Evolutionary conservation across 1,140 invertebrate species (phyloP).

Genomic region (Centruroides vittatus): DNA sequence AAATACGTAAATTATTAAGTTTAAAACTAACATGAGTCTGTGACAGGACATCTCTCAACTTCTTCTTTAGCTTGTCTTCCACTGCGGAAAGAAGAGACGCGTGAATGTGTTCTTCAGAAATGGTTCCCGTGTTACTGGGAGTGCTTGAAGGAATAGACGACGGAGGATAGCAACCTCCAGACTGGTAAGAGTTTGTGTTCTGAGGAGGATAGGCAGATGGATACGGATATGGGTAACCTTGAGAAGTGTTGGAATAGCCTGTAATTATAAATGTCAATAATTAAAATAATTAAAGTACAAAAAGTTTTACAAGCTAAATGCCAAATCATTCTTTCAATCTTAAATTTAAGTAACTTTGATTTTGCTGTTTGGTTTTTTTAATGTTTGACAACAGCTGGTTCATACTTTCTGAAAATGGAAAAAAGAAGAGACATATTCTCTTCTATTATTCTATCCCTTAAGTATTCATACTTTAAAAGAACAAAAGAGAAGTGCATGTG

Average conservation of each 20-base stretch:
- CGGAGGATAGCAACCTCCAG: conserved; percentile 10
- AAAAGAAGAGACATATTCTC: no score
- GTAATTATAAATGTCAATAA: background rate
- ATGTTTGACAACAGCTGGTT: no score
- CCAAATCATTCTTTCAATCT: no score
- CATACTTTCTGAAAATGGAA: no score
- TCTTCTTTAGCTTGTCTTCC: conserved; percentile 77
- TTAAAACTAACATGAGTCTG: conserved; percentile 43
- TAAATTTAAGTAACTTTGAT: no score
- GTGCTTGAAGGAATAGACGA: conserved; percentile 2
- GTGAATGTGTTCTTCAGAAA: conserved; percentile 88
- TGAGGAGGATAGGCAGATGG: background rate
- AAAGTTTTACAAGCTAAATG: no score
- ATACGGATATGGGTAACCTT: background rate
- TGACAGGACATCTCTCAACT: conserved; percentile 73
- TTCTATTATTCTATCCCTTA: no score
- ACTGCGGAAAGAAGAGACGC: conserved; percentile 86
- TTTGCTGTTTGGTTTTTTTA: no score
- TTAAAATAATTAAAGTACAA: no score
- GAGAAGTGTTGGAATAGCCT: background rate
- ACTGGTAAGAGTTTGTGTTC: conserved; percentile 12
- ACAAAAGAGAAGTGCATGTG: no score
- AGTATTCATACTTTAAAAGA: no score
- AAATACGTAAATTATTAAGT: background rate
- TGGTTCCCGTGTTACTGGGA: conserved; percentile 44